Evolutionary conservation across 2,113 vertebrate species (phyloP).

Genomic region (Heterotis niloticus): DNA sequence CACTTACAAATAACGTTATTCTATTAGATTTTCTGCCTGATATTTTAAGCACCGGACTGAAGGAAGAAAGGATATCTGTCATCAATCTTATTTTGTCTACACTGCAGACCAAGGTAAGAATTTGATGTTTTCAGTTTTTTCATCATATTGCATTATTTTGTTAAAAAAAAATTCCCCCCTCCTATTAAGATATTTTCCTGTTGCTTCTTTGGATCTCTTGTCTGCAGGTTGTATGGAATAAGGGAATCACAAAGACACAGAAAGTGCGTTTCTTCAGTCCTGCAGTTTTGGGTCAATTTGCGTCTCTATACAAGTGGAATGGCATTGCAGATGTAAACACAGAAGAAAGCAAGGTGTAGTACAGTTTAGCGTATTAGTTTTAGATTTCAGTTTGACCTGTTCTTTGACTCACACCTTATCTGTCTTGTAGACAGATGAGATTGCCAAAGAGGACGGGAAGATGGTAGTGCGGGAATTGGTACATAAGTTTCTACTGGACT

Average conservation of each 20-base stretch:
- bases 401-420: neutral
- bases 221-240: constrained; percentile 80
- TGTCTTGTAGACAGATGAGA: constrained; percentile 43
- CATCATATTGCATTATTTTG: neutral
- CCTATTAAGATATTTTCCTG: neutral
- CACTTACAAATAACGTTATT: constrained; percentile 15
- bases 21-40: constrained; percentile 79
- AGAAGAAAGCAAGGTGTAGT: constrained; percentile 58
- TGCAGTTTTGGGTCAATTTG: constrained; percentile 70
- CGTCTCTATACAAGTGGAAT: constrained; percentile 85
- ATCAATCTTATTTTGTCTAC: constrained; percentile 83
- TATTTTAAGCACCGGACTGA: constrained; percentile 79
- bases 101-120: constrained; percentile 74
- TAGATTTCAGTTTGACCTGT: neutral
- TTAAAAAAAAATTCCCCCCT: neutral
- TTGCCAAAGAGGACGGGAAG: constrained; percentile 62
- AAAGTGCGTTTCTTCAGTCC: constrained; percentile 87
- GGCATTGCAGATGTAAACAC: constrained; percentile 76
- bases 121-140: neutral
- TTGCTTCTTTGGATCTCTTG: constrained; percentile 4
- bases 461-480: constrained; percentile 74
- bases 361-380: neutral
- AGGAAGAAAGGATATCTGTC: constrained; percentile 83
- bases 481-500: constrained; percentile 80
- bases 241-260: constrained; percentile 84